phyloP scores from a whole-genome alignment of 2,888 invertebrate species.

The Myathropa florea region DNA sequence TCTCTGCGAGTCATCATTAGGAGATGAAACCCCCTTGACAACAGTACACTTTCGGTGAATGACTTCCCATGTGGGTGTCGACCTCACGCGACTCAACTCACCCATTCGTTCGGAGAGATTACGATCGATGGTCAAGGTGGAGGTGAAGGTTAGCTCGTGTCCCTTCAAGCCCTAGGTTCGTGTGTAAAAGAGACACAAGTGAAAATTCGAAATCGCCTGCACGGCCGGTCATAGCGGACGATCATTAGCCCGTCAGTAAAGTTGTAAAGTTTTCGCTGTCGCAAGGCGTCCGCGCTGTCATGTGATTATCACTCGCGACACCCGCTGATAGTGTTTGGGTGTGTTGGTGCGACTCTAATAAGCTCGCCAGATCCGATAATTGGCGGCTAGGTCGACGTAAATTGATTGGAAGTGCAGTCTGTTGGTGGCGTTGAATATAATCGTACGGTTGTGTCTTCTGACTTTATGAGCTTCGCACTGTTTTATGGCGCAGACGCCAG shows the following conservation, averaged over 20 bases:
- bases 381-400: constrained; percentile 38
- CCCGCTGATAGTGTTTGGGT: not conserved
- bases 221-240: not conserved
- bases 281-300: constrained; percentile 16
- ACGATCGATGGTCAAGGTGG: not conserved
- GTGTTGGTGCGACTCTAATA: constrained; percentile 15
- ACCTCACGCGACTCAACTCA: not conserved
- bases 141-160: not conserved
- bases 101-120: not conserved
- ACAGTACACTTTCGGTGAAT: not conserved
- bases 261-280: not conserved
- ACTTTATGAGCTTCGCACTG: constrained; percentile 16
- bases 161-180: not conserved
- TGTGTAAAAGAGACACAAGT: not conserved
- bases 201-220: not conserved
- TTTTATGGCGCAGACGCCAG: constrained; percentile 21
- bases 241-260: not conserved
- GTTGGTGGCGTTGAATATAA: not conserved
- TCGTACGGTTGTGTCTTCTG: not conserved
- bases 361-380: constrained; percentile 12
- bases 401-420: constrained; percentile 29
- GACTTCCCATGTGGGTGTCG: not conserved
- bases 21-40: not conserved
- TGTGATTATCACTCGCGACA: constrained; percentile 37
- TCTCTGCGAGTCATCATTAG: not conserved